These are phyloP conservation scores for Cirrhinus molitorella DNA, from an alignment of 2,797 vertebrate genomes.

Conservation along the genomic window DNA sequence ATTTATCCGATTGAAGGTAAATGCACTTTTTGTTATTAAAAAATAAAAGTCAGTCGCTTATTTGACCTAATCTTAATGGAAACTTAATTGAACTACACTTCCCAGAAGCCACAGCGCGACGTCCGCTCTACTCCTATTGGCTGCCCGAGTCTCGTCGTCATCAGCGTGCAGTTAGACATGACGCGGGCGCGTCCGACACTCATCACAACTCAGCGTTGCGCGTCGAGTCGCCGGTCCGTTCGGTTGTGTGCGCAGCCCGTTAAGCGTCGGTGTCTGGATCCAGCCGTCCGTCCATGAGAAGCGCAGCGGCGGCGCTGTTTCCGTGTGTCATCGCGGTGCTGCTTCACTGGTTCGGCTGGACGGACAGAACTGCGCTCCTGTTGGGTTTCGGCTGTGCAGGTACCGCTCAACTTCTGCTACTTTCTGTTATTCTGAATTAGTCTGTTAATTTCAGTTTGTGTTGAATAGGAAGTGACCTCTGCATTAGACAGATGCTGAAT, in stretches of 20 bases:
- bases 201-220: slow-evolving; percentile 40
- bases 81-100: slow-evolving; percentile 64
- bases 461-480: neutral
- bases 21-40: neutral
- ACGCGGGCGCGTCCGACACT: slow-evolving; percentile 63
- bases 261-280: slow-evolving; percentile 65
- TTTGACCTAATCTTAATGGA: slow-evolving; percentile 59
- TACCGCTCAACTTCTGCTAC: slow-evolving; percentile 59
- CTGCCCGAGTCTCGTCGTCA: slow-evolving; percentile 18
- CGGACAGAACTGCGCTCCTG: slow-evolving; percentile 75
- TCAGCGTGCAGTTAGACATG: slow-evolving; percentile 65
- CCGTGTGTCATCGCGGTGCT: slow-evolving; percentile 89
- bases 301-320: slow-evolving; percentile 85
- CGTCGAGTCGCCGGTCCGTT: neutral
- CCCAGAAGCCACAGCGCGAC: slow-evolving; percentile 67
- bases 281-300: slow-evolving; percentile 90
- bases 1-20: neutral
- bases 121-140: slow-evolving; percentile 71
- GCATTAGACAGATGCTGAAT: neutral
- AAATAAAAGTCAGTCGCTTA: neutral
- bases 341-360: slow-evolving; percentile 88
- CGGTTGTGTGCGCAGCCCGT: slow-evolving; percentile 45
- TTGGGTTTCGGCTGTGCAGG: slow-evolving; percentile 74
- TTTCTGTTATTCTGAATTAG: neutral
- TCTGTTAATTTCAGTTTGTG: neutral